Base-by-base conservation (phyloP, 2,888 invertebrate genomes). In the Auanema sp. region DNA sequence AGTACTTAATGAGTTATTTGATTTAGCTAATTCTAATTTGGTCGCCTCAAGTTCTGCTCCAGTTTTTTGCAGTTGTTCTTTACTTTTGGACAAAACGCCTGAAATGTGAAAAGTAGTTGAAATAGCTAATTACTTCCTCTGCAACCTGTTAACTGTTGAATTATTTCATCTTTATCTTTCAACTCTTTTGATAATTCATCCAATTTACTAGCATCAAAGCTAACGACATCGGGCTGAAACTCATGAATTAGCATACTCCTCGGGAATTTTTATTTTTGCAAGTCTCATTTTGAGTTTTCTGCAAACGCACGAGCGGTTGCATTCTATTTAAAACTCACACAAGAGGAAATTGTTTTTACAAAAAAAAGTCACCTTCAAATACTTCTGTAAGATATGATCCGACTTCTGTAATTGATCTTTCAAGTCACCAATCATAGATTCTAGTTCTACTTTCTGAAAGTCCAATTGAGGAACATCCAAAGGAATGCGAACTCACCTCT, bases 201-300 rank as follows among this genome's bases (percentile, higher is more conserved):
- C 47, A 47, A 21, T 10, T 47, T 47, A 16, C 47, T 16, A 47
- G 16, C 47, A 21, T 47, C 47, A 10, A 16, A 47, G 21, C 47
- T 47, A 5, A 47, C 47, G 10, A 10, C 47, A 47, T 47, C 47
- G 3, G 47, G 47, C 47, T 47, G 47, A 47, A 47, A 47, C 16
- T 47, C 16, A 21, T 5, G 4, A 47, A 16, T 47, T 10, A 16
- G 10, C 21, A 47, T 18, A 47, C 6, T n/a, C n/a, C 47, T 47
- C 21, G 10, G 10, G 21, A n/a, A n/a, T n/a, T n/a, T n/a, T n/a
- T n/a, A n/a, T n/a, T 47, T 47, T 18, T 21, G 16, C 47, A 47
- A 21, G 10, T 5, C 4, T 5, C 16, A 18, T 47, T 47, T 47
- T 18, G 47, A 47, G 16, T 18, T 12, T 43, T 47, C 16, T 47